Percentiles rank a stretch among this genome's conserved stretches.
These are phyloP conservation scores for Drosophila rellima DNA, from an alignment of 2,888 invertebrate genomes.

Conservation along the genomic window DNA sequence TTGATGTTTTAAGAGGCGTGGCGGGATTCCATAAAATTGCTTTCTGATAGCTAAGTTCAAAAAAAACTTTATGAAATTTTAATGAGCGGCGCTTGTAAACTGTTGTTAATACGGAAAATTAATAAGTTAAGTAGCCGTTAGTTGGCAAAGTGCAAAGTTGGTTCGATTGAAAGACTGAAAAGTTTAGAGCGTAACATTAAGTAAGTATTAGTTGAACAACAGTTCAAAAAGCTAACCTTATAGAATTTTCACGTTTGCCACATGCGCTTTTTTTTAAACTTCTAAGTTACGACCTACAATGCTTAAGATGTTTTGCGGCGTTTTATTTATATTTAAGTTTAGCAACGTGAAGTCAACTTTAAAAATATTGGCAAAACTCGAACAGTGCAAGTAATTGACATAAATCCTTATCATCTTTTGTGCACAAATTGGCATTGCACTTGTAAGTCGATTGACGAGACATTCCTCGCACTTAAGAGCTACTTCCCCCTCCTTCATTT, in stretches of 20 bases:
- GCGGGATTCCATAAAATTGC: constrained; percentile 55
- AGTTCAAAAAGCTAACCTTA: constrained; percentile 10
- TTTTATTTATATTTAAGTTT: constrained; percentile 64
- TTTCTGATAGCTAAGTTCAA: constrained; percentile 49
- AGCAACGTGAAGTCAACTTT: constrained; percentile 65
- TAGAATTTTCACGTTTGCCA: not conserved
- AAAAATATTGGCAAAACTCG: constrained; percentile 73
- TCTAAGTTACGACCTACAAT: constrained; percentile 7
- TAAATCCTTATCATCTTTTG: constrained; percentile 80
- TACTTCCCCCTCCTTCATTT: not conserved
- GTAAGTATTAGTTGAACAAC: constrained; percentile 14
- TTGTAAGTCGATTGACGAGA: constrained; percentile 76
- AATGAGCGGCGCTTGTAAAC: constrained; percentile 64
- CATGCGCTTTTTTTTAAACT: constrained; percentile 1
- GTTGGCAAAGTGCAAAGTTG: constrained; percentile 49
- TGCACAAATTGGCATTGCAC: constrained; percentile 81
- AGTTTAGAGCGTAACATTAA: constrained; percentile 18
- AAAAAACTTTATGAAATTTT: constrained; percentile 66
- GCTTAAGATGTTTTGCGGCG: constrained; percentile 23
- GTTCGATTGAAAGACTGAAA: constrained; percentile 9
- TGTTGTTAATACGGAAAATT: constrained; percentile 71
- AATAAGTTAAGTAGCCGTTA: constrained; percentile 72
- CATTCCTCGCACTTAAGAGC: constrained; percentile 44
- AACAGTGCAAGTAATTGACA: constrained; percentile 73
- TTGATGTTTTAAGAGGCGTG: constrained; percentile 31